Conservation (phyloP, 2,888 invertebrate genomes). For the Diarsia rubi region DNA sequence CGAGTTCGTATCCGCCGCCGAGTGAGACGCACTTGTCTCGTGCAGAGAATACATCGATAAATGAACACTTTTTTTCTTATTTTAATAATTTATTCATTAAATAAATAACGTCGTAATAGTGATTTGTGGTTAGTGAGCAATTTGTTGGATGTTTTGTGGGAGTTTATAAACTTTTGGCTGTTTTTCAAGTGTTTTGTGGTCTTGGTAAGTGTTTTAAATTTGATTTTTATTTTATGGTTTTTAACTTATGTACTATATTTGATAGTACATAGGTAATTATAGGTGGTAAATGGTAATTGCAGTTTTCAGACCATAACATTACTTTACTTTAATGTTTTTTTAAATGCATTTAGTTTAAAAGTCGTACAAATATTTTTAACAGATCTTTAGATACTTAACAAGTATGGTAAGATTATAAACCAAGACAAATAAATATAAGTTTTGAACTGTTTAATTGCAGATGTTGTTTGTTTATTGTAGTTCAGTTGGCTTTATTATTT, state of each 20-base stretch:
- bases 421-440: not conserved
- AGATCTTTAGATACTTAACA: not conserved
- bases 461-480: too few species aligned
- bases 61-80: constrained; percentile 27
- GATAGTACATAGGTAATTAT: not conserved
- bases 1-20: constrained; percentile 54
- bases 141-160: constrained; percentile 43
- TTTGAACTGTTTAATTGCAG: not conserved
- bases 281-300: not conserved
- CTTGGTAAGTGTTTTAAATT: constrained; percentile 40
- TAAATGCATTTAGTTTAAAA: not conserved
- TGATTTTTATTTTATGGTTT: not conserved
- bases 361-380: not conserved
- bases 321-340: not conserved
- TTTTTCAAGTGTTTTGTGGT: constrained; percentile 16
- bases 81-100: constrained; percentile 24
- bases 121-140: constrained; percentile 39
- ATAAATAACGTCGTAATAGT: constrained; percentile 15
- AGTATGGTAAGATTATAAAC: not conserved
- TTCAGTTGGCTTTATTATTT: too few species aligned
- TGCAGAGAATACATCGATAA: constrained; percentile 36
- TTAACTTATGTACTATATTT: not conserved
- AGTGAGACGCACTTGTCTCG: constrained; percentile 54
- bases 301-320: not conserved
- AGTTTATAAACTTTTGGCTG: constrained; percentile 50